A percentile compares a stretch with the other conserved stretches of the same genome.
phyloP scores from a whole-genome alignment of 2,797 vertebrate species.

The Acanthornis magna region DNA sequence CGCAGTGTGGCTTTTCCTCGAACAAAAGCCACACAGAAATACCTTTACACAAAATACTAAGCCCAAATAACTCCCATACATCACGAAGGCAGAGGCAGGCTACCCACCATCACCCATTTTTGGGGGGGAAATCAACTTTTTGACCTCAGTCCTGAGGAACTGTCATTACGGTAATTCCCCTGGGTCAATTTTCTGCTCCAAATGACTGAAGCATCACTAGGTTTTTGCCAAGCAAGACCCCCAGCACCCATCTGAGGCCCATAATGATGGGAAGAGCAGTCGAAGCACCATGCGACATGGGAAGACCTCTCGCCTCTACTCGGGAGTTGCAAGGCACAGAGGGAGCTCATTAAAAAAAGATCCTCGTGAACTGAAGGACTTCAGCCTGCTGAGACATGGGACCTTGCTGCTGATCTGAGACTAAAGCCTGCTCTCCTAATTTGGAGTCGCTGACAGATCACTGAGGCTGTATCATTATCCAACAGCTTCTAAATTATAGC shows the following conservation, averaged over 20 bases:
- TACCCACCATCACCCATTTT: not conserved
- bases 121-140: not conserved
- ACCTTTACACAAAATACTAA: not conserved
- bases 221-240: not conserved
- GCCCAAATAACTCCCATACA: not conserved
- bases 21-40: not conserved
- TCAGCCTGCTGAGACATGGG: conserved; percentile 41
- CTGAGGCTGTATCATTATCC: conserved; percentile 46
- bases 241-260: not conserved
- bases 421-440: conserved; percentile 54
- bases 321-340: not conserved
- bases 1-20: not conserved
- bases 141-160: not conserved
- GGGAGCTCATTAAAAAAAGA: conserved; percentile 55
- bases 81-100: not conserved
- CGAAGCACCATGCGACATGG: accelerated
- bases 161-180: not conserved
- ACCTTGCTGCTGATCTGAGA: conserved; percentile 41
- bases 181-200: not conserved
- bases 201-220: not conserved
- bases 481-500: conserved; percentile 50
- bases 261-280: conserved; percentile 1
- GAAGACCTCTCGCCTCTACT: not conserved
- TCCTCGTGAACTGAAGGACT: conserved; percentile 44
- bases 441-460: conserved; percentile 48